A percentile compares a stretch with the other conserved stretches of the same genome.
Conservation (phyloP, 2,113 vertebrate species). For the Pimephales promelas region DNA sequence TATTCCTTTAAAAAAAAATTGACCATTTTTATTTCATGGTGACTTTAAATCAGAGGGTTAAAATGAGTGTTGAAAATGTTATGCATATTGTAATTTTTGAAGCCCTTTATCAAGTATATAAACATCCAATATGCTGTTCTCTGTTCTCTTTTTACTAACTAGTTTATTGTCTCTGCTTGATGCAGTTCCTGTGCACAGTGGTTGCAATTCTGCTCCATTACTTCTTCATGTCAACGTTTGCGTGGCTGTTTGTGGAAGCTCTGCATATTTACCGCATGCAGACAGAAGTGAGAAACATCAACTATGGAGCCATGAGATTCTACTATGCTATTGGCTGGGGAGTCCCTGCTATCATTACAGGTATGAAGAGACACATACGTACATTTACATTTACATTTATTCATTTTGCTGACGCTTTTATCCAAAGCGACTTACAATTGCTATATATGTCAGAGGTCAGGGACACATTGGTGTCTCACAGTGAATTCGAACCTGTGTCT, state of each 20-base stretch:
- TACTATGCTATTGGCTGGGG: slow-evolving; percentile 98
- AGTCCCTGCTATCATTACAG: slow-evolving; percentile 94
- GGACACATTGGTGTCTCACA: no score
- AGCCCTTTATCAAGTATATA: no score
- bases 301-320: slow-evolving; percentile 96
- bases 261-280: slow-evolving; percentile 98
- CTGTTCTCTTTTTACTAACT: slow-evolving; percentile 2
- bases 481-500: no score
- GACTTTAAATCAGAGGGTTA: no score
- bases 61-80: no score
- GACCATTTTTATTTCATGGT: no score
- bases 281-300: slow-evolving; percentile 91
- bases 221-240: slow-evolving; percentile 95
- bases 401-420: no score
- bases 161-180: slow-evolving; percentile 60
- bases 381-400: no score
- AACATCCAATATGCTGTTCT: neutral
- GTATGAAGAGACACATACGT: slow-evolving; percentile 64
- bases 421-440: no score
- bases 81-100: no score
- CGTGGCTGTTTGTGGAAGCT: slow-evolving; percentile 95
- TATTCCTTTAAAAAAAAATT: no score
- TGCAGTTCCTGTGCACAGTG: slow-evolving; percentile 92
- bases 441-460: no score
- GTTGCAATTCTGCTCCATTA: slow-evolving; percentile 97